Conservation (phyloP, 53 echinoderm and acorn worm genomes). For the Astropecten irregularis region DNA sequence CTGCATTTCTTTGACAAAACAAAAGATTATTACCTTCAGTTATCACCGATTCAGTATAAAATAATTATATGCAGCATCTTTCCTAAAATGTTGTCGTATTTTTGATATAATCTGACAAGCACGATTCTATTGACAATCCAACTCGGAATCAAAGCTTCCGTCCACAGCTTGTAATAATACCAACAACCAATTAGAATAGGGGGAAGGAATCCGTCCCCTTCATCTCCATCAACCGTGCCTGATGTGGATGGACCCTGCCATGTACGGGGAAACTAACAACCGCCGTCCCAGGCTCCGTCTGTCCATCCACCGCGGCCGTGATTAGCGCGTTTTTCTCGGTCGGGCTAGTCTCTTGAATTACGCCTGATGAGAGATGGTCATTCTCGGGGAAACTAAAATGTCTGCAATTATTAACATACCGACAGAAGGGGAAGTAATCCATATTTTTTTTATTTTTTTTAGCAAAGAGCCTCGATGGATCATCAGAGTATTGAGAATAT, state of each 20-base stretch:
- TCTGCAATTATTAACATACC: background rate
- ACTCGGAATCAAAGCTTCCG: background rate
- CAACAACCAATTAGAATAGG: conserved; percentile 11
- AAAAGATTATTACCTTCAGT: too few relatives aligned
- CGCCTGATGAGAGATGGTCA: conserved; percentile 26
- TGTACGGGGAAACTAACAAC: background rate
- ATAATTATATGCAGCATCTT: background rate
- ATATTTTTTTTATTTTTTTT: too few relatives aligned
- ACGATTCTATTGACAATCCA: background rate
- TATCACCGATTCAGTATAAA: background rate
- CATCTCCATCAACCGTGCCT: background rate
- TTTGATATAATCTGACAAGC: background rate
- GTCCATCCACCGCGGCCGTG: background rate
- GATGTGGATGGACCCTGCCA: background rate
- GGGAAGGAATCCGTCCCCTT: too few relatives aligned
- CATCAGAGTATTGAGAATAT: too few relatives aligned
- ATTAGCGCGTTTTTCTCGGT: conserved; percentile 25
- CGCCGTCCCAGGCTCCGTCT: background rate
- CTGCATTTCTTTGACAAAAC: too few relatives aligned
- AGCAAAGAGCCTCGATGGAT: too few relatives aligned
- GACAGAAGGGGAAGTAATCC: too few relatives aligned
- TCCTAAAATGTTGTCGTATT: background rate
- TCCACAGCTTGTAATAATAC: background rate
- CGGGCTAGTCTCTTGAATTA: background rate
- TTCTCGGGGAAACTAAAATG: background rate